Percentiles rank a stretch among this genome's conserved stretches.
Evolutionary conservation across 2,888 invertebrate species (phyloP).

Genomic region (Hirtodrosophila alboralis): DNA sequence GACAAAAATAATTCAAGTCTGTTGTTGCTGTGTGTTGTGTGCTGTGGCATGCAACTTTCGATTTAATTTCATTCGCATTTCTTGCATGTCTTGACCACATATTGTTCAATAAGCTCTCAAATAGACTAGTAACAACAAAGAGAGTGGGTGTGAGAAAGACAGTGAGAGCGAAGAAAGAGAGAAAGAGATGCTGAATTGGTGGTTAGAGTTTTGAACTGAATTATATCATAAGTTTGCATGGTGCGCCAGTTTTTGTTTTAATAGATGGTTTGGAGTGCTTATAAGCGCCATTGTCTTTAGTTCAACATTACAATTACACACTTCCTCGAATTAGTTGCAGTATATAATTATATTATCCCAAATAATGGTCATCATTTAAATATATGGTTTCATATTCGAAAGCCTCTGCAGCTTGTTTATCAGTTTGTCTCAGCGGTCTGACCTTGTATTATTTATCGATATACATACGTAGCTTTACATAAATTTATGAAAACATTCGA

Average conservation of each 20-base stretch:
- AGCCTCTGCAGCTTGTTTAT: slow-evolving; percentile 40
- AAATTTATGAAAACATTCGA: slow-evolving; percentile 29
- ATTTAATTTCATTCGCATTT: slow-evolving; percentile 76
- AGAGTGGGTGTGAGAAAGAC: slow-evolving; percentile 1
- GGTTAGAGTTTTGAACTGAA: slow-evolving; percentile 58
- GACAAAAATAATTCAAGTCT: slow-evolving; percentile 3
- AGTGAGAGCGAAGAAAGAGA: slow-evolving; percentile 1
- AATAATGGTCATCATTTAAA: slow-evolving; percentile 20
- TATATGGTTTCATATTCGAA: slow-evolving; percentile 36
- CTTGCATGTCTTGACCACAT: slow-evolving; percentile 79
- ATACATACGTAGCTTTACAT: slow-evolving; percentile 54
- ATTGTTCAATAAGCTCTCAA: slow-evolving; percentile 56
- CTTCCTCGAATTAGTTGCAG: slow-evolving; percentile 75
- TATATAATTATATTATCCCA: slow-evolving; percentile 4
- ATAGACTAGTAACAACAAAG: slow-evolving; percentile 11
- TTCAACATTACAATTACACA: slow-evolving; percentile 60
- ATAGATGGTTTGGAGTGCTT: slow-evolving; percentile 56
- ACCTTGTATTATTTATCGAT: slow-evolving; percentile 65
- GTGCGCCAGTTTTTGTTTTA: slow-evolving; percentile 47
- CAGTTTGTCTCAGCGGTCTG: slow-evolving; percentile 40
- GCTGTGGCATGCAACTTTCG: slow-evolving; percentile 75
- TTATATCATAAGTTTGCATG: slow-evolving; percentile 77
- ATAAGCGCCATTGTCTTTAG: slow-evolving; percentile 61
- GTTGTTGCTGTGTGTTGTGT: slow-evolving; percentile 43
- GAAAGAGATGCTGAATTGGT: slow-evolving; percentile 37